Conservation (phyloP, 2,888 invertebrate species). For the Temnothorax ravouxi region DNA sequence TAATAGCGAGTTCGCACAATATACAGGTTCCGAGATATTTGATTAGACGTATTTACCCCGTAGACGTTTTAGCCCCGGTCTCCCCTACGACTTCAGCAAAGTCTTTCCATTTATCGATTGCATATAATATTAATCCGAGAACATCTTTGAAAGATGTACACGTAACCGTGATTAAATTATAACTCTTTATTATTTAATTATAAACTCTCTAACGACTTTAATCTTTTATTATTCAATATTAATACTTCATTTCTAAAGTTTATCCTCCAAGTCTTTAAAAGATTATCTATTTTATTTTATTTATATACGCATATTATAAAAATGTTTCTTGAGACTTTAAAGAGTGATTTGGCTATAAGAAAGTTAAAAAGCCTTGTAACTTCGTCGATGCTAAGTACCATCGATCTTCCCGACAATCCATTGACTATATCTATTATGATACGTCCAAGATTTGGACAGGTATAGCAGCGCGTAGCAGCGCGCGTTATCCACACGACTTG, state of each 20-base stretch:
- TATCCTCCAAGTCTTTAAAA: background rate
- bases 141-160: background rate
- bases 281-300: background rate
- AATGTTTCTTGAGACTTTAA: background rate
- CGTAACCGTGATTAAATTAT: background rate
- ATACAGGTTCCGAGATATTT: no score
- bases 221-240: constrained; percentile 1
- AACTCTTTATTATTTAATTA: background rate
- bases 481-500: constrained; percentile 8
- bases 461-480: constrained; percentile 18
- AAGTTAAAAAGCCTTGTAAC: background rate
- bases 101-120: background rate
- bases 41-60: no score
- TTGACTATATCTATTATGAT: background rate
- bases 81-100: background rate
- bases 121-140: background rate
- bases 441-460: background rate
- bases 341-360: background rate
- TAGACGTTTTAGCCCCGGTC: no score
- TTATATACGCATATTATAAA: background rate
- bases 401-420: background rate
- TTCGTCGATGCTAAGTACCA: background rate
- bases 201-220: background rate
- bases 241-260: background rate
- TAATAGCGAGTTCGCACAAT: no score